Percentiles rank a stretch among this genome's conserved stretches.
Evolutionary conservation across 1,140 invertebrate species (phyloP).

Genomic region (Pteromalus puparum): DNA sequence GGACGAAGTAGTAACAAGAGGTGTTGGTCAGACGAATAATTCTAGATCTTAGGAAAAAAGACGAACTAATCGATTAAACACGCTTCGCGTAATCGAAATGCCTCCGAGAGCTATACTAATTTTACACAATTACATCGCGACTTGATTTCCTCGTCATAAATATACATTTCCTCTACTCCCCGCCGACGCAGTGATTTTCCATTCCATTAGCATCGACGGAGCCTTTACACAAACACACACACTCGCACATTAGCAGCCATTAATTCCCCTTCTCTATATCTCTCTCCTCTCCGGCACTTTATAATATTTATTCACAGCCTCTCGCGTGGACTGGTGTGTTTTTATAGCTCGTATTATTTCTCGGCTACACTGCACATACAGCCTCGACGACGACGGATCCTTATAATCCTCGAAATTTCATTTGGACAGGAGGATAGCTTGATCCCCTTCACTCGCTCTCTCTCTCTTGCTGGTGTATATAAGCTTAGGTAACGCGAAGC

Average conservation of each 20-base stretch:
- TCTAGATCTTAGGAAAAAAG: no score
- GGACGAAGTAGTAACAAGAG: no score
- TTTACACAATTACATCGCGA: no score
- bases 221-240: no score
- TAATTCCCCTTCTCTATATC: neutral
- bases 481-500: neutral
- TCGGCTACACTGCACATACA: neutral
- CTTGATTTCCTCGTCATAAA: no score
- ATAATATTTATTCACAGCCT: slow-evolving; percentile 4
- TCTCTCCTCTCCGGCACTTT: neutral
- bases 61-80: no score
- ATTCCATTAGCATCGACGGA: neutral
- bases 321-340: neutral
- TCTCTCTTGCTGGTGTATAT: neutral
- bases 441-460: neutral
- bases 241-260: neutral
- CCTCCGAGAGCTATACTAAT: no score
- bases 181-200: neutral
- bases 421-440: neutral
- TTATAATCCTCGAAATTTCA: slow-evolving; percentile 29
- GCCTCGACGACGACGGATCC: neutral
- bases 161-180: no score
- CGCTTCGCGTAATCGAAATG: no score
- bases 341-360: slow-evolving; percentile 14
- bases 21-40: no score